Evolutionary conservation across 2,113 vertebrate species (phyloP).

Genomic region (Boulengeromyrus knoepffleri): DNA sequence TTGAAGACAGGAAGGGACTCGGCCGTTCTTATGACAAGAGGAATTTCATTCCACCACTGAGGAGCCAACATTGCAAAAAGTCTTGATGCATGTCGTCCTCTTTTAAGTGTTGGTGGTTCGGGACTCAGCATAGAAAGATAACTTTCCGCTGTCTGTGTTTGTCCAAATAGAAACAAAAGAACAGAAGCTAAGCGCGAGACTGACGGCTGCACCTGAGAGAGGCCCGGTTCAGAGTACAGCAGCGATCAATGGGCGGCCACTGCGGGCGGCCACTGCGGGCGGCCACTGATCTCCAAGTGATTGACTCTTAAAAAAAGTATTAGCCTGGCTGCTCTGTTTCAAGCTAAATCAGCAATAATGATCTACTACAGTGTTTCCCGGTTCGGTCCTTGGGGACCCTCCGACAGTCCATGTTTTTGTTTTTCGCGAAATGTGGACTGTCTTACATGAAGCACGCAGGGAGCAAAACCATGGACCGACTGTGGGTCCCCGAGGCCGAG

Average conservation of each 20-base stretch:
- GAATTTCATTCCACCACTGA: no score
- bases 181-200: not conserved
- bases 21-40: no score
- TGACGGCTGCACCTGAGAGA: not conserved
- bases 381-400: no score
- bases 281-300: not conserved
- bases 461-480: no score
- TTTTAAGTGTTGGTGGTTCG: no score
- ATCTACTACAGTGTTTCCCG: not conserved
- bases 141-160: no score
- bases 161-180: not conserved
- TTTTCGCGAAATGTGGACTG: no score
- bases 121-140: no score
- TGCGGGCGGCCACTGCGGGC: not conserved
- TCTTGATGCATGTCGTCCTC: no score
- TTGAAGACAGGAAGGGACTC: no score
- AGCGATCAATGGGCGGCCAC: not conserved
- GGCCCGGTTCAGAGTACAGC: not conserved
- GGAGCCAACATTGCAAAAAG: no score
- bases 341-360: not conserved
- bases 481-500: not conserved
- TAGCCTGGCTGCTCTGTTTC: not conserved
- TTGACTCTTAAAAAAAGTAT: not conserved
- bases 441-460: no score
- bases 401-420: not conserved